Evolutionary conservation across 2,888 invertebrate species (phyloP).

Genomic region (Syrista parreyssii): DNA sequence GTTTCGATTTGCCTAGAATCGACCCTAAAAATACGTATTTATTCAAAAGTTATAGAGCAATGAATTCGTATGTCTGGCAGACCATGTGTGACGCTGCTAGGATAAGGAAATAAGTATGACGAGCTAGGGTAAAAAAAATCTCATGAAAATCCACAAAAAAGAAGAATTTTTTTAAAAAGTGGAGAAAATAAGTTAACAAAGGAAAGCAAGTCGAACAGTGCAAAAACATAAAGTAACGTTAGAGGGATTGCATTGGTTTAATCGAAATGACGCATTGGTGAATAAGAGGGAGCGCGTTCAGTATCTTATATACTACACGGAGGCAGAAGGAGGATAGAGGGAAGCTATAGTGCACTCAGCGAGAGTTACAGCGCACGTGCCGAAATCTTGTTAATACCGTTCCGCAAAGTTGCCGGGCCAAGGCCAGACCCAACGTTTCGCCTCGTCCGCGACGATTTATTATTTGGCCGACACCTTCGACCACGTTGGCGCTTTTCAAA

Average conservation of each 20-base stretch:
- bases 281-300: background rate
- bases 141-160: background rate
- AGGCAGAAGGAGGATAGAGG: background rate
- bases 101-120: no score
- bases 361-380: conserved; percentile 54
- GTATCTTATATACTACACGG: background rate
- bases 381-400: conserved; percentile 56
- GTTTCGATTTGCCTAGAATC: no score
- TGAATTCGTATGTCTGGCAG: no score
- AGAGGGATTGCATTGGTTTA: background rate
- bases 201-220: background rate
- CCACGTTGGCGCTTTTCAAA: background rate
- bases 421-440: conserved; percentile 37
- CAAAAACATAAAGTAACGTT: background rate
- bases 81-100: no score
- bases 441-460: background rate
- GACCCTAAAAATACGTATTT: no score
- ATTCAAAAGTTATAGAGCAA: no score
- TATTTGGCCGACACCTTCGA: background rate
- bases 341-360: conserved; percentile 38
- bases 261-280: background rate
- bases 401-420: conserved; percentile 48
- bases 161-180: background rate
- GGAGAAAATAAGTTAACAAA: background rate
- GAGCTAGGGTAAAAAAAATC: no score